Percentiles rank a stretch among this genome's conserved stretches.
Conservation (phyloP, 2,113 vertebrate species). For the Eclectus roratus region DNA sequence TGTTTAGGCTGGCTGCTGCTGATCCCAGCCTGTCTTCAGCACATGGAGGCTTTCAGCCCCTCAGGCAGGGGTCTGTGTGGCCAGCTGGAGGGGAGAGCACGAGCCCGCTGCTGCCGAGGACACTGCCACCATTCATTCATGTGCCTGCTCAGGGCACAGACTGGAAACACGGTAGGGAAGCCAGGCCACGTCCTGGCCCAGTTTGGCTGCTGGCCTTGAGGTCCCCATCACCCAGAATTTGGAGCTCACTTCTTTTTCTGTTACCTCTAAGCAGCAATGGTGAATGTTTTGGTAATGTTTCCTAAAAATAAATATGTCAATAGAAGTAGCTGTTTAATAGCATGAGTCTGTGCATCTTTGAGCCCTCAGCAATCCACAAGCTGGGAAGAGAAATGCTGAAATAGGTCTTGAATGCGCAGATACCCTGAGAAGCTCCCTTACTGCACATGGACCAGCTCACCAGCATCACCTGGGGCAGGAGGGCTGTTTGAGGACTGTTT, state of each 20-base stretch:
- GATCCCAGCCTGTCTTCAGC: not conserved
- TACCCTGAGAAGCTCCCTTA: not conserved
- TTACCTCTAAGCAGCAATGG: not conserved
- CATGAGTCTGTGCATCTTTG: not conserved
- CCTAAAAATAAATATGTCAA: constrained; percentile 3
- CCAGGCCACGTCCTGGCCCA: not conserved
- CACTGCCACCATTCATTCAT: not conserved
- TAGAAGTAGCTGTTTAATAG: not conserved
- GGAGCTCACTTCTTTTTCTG: not conserved
- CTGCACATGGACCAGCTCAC: not conserved
- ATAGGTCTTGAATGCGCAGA: not conserved
- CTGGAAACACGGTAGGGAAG: not conserved
- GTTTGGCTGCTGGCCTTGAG: not conserved
- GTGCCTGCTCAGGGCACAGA: not conserved
- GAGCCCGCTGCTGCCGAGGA: not conserved
- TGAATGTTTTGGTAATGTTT: not conserved
- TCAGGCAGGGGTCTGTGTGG: rapidly evolving
- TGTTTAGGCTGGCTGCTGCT: not conserved
- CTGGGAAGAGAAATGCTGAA: not conserved
- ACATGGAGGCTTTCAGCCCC: not conserved
- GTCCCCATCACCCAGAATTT: not conserved
- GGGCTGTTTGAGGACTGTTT: not conserved
- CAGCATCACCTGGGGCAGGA: not conserved
- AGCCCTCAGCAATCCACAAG: not conserved
- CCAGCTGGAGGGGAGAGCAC: not conserved